Base-by-base conservation (phyloP, 1,140 invertebrate species). In the Pachypeltis micranthus region DNA sequence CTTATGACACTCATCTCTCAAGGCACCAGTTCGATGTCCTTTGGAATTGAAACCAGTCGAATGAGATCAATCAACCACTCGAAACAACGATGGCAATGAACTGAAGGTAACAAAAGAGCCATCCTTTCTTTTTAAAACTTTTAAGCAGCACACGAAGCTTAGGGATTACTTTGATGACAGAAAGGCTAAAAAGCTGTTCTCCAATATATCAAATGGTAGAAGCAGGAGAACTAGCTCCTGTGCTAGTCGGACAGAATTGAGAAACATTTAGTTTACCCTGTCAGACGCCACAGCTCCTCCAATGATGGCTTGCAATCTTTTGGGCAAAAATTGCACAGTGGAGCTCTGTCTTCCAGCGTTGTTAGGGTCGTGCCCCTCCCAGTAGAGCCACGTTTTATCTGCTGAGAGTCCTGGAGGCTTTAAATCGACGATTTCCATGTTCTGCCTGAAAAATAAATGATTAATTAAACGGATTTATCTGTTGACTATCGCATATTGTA, bases 261-360 rank as follows among this genome's bases (percentile, higher is more conserved):
- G n/a, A n/a, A n/a, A n/a, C n/a, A n/a, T n/a, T n/a, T n/a, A n/a
- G n/a, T n/a, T 7, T 56, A 56, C 54, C 25, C 54, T 56, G 16
- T 56, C 54, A 24, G 54, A 56, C 2, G 54, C 21, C 16, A 56
- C 21, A 26, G 54, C 54, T 1, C 54, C 54, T 24, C 88, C 85
- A 26, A 91, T 79, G 70, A 91, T 83, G 2, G 84, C 83, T 0
- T 85, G 85, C 16, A 91, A 70, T 27, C 85, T 79, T 62, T 87
- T 83, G 0, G 88, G 88, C 24, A 91, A 73, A 67, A 89, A 82
- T 69, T 91, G 88, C 4, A 90, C 85, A 0, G 85, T 88, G n/a
- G 72, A 65, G 2, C 66, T 54, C 14, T 56, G 47, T 58, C 55
- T n/a, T 16, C 26, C 57, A 21, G 63, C 34, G 27, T 59, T 51